These are phyloP conservation scores for Muscicapa striata DNA, from an alignment of 2,797 vertebrate species.

Conservation along the genomic window DNA sequence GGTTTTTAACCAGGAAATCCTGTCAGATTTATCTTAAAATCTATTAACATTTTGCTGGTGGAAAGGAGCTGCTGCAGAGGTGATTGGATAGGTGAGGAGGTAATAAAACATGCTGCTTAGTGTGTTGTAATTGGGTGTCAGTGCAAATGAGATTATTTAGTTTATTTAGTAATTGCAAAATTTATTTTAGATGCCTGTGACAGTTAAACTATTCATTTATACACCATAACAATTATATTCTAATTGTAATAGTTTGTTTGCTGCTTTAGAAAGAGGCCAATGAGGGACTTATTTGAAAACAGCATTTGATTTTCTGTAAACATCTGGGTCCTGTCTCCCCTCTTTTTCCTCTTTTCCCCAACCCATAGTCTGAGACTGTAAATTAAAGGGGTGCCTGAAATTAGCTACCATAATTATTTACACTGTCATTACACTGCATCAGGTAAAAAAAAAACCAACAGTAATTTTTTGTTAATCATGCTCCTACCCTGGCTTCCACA, in stretches of 20 bases:
- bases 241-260: conserved; percentile 57
- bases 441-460: neutral
- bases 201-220: conserved; percentile 73
- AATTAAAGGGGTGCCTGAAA: neutral
- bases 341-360: neutral
- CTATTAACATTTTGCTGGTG: neutral
- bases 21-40: conserved; percentile 11
- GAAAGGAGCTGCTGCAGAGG: conserved; percentile 12
- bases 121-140: conserved; percentile 67
- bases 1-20: neutral
- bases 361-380: neutral
- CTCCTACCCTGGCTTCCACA: neutral
- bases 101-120: conserved; percentile 66
- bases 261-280: conserved; percentile 68
- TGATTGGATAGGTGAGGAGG: conserved; percentile 55
- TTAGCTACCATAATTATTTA: neutral
- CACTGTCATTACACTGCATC: neutral
- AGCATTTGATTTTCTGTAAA: conserved; percentile 47
- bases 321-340: neutral
- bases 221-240: conserved; percentile 42
- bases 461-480: neutral
- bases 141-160: conserved; percentile 72
- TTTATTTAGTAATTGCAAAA: conserved; percentile 74
- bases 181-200: conserved; percentile 65
- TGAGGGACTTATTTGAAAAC: conserved; percentile 54